Base-by-base conservation (phyloP, 64 coral and sea anemone species). In the Montipora sp. region DNA sequence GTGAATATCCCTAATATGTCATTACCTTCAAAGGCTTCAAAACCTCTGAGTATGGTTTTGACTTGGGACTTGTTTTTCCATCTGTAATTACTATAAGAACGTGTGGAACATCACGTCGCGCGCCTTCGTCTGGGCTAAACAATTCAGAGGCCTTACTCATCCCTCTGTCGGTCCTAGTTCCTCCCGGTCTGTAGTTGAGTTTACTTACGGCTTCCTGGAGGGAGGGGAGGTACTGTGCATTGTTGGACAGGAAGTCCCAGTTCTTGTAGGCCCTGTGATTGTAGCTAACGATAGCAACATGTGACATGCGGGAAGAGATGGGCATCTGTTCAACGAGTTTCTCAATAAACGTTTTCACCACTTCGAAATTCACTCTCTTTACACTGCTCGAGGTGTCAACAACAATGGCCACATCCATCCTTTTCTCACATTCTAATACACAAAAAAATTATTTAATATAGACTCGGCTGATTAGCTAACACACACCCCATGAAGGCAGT, bases 371-470 rank as follows among this genome's bases (percentile, higher is more conserved):
- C 0, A 5, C 1, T 3, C 61, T 36, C 14, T 55, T 20, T 1
- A 93, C 91, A 55, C 83, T 87, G 16, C 83, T 51, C 5, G 91
- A 93, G 36, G 91, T 80, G 49, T 93, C 91, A 16, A 93, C 21
- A 5, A 88, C 16, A 6, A 93, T 80, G 48, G 59, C 91, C 14
- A 88, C 75, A 93, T 93, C 91, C 91, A 93, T 79, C 50, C 12
- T 16, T 11, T 47, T 77, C 6, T 16, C 7, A 49, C 91, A 93
- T 7, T 55, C 20, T 65, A 45, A 27, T 16, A 0, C 70, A 67
- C 22, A 71, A 11, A 19, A 65, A 13, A 70, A 48, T 0, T 11
- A 47, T 71, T 43, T 21, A 36, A 50, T 3, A 92, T 65, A 46
- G 8, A 79, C 47, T 12, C 9, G 9, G 14, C 3, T 63, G 14